These are phyloP conservation scores for Apistogramma diplotaenia DNA, from an alignment of 2,113 vertebrate genomes.

Conservation along the genomic window DNA sequence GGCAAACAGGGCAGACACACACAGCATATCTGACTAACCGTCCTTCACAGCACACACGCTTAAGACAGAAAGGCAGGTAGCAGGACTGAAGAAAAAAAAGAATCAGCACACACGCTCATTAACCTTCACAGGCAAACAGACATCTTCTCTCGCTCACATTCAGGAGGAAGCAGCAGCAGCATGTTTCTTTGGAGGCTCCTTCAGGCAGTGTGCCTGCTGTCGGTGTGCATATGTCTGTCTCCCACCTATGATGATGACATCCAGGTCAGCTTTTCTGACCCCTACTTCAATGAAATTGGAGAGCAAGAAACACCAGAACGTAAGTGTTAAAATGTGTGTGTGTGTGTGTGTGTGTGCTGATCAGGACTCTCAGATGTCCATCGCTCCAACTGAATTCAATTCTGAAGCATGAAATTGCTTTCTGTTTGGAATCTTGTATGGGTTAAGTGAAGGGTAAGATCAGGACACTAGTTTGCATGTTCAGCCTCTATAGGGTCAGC, in stretches of 20 bases:
- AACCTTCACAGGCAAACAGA: not conserved
- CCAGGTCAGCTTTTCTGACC: constrained; percentile 77
- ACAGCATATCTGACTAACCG: not conserved
- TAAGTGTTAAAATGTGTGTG: constrained; percentile 55
- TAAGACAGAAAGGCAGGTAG: not conserved
- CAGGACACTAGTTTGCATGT: not conserved
- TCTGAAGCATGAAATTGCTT: not conserved
- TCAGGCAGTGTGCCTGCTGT: constrained; percentile 67
- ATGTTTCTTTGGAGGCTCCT: constrained; percentile 71
- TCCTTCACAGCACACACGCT: not conserved
- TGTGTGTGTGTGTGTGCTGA: not conserved
- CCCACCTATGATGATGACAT: constrained; percentile 72
- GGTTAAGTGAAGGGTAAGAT: not conserved
- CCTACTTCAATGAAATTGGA: constrained; percentile 80
- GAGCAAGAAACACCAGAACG: constrained; percentile 52
- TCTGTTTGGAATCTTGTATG: not conserved
- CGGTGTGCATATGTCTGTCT: constrained; percentile 51
- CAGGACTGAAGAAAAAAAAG: not conserved
- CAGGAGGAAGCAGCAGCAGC: constrained; percentile 26
- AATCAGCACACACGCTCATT: constrained; percentile 1
- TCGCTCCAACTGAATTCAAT: not conserved
- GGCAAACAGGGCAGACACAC: constrained; percentile 11
- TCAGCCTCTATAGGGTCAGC: not conserved
- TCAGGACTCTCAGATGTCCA: not conserved
- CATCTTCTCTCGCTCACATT: not conserved